Percentiles rank a stretch among this genome's conserved stretches.
phyloP scores from a whole-genome alignment of 2,888 invertebrate genomes.

The Ornithoptera priamus region DNA sequence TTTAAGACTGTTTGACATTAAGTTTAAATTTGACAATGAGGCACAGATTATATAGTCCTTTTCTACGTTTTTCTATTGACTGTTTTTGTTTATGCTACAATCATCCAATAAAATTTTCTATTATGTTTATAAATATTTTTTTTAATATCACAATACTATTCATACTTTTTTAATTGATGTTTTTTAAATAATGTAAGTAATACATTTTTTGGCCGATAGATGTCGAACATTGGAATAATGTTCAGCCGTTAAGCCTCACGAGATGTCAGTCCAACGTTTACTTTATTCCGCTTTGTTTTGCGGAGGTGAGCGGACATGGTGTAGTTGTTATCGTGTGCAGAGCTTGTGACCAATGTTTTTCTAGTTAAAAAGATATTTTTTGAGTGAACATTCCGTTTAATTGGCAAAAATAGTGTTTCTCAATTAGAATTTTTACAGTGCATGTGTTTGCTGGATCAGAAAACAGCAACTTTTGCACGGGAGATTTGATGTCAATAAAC shows the following conservation, averaged over 20 bases:
- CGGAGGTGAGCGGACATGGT: slow-evolving; percentile 72
- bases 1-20: slow-evolving; percentile 30
- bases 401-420: slow-evolving; percentile 54
- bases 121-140: neutral
- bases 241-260: slow-evolving; percentile 43
- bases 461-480: slow-evolving; percentile 64
- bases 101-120: neutral
- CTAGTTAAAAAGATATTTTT: slow-evolving; percentile 55
- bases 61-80: neutral
- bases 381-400: slow-evolving; percentile 60
- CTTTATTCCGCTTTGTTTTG: slow-evolving; percentile 79
- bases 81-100: neutral
- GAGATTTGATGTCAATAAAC: slow-evolving; percentile 78
- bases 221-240: slow-evolving; percentile 49
- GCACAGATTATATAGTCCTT: slow-evolving; percentile 4
- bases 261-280: slow-evolving; percentile 49
- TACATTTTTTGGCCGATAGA: slow-evolving; percentile 43
- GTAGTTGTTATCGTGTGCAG: slow-evolving; percentile 44
- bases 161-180: neutral
- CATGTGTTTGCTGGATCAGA: slow-evolving; percentile 53
- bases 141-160: neutral
- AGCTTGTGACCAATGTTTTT: slow-evolving; percentile 72
- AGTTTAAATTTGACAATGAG: slow-evolving; percentile 7
- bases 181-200: neutral
- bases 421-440: slow-evolving; percentile 53